Percentiles rank a stretch among this genome's conserved stretches.
Evolutionary conservation across 2,888 invertebrate species (phyloP).

Genomic region (Synanthedon formicaeformis): DNA sequence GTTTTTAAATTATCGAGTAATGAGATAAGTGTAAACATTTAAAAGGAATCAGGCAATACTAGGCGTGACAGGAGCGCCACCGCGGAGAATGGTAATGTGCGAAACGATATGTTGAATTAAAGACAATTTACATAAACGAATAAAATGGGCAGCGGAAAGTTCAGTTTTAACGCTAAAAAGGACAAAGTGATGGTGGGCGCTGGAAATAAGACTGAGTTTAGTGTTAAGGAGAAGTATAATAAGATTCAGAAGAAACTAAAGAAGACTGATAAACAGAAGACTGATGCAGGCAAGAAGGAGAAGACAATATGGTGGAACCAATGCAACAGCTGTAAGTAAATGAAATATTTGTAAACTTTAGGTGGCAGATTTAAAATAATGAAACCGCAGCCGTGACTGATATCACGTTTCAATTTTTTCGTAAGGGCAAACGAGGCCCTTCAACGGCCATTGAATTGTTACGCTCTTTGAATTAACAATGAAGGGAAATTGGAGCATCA

Average conservation of each 20-base stretch:
- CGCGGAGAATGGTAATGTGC: slow-evolving; percentile 25
- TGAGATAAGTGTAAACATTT: slow-evolving; percentile 30
- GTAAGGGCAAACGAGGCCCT: slow-evolving; percentile 36
- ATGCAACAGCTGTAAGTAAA: slow-evolving; percentile 57
- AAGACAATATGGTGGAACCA: slow-evolving; percentile 68
- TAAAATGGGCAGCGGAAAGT: slow-evolving; percentile 64
- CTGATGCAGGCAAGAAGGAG: slow-evolving; percentile 46
- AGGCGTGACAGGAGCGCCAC: slow-evolving; percentile 25
- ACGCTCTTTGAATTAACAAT: slow-evolving; percentile 65
- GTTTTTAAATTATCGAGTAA: slow-evolving; percentile 28
- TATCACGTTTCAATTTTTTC: slow-evolving; percentile 19
- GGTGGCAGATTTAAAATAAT: neutral
- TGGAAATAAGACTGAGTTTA: slow-evolving; percentile 52
- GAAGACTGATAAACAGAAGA: slow-evolving; percentile 65
- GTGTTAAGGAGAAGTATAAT: slow-evolving; percentile 60
- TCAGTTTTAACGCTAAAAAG: slow-evolving; percentile 50
- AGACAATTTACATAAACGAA: slow-evolving; percentile 27
- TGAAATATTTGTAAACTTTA: too few species aligned
- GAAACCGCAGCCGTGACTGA: neutral
- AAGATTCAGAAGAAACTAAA: slow-evolving; percentile 62
- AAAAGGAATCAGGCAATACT: slow-evolving; percentile 22
- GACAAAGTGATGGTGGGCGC: slow-evolving; percentile 48
- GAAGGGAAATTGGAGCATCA: slow-evolving; percentile 66
- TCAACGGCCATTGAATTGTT: slow-evolving; percentile 55
- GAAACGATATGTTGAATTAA: slow-evolving; percentile 12